phyloP scores from a whole-genome alignment of 1,140 invertebrate species.

The Drosophila pandora region DNA sequence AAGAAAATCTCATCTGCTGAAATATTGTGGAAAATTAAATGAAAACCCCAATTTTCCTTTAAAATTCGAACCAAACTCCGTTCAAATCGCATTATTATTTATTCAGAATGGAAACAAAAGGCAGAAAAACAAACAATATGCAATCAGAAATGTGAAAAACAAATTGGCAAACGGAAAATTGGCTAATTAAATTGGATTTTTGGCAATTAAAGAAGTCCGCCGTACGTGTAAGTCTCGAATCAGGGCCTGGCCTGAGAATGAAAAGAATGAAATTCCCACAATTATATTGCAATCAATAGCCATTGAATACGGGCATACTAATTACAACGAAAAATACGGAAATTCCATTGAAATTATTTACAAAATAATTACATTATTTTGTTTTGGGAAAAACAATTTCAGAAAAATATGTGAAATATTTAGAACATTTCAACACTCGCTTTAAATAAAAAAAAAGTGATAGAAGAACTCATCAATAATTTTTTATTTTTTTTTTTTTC shows the following conservation, averaged over 20 bases:
- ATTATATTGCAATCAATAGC: constrained; percentile 20
- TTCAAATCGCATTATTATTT: neutral
- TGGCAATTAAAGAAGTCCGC: neutral
- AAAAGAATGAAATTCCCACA: constrained; percentile 9
- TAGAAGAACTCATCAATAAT: constrained; percentile 41
- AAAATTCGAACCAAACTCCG: neutral
- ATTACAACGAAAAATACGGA: too few relatives aligned
- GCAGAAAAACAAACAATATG: neutral
- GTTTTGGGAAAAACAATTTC: neutral
- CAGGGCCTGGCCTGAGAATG: neutral
- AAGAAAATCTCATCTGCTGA: too few relatives aligned
- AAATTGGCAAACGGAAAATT: neutral
- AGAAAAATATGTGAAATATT: too few relatives aligned
- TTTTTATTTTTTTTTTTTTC: constrained; percentile 7
- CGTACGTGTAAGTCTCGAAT: too few relatives aligned
- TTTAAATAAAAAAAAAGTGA: constrained; percentile 10
- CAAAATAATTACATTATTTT: neutral
- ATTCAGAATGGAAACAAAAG: too few relatives aligned
- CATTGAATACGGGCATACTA: neutral
- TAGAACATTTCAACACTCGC: constrained; percentile 14
- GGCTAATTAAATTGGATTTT: neutral
- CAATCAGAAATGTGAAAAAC: neutral
- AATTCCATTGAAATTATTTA: neutral
- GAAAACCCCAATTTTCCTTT: too few relatives aligned
- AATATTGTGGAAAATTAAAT: too few relatives aligned